Evolutionary conservation across 1,140 invertebrate genomes (phyloP).

Genomic region (Drosophila lacertosa): DNA sequence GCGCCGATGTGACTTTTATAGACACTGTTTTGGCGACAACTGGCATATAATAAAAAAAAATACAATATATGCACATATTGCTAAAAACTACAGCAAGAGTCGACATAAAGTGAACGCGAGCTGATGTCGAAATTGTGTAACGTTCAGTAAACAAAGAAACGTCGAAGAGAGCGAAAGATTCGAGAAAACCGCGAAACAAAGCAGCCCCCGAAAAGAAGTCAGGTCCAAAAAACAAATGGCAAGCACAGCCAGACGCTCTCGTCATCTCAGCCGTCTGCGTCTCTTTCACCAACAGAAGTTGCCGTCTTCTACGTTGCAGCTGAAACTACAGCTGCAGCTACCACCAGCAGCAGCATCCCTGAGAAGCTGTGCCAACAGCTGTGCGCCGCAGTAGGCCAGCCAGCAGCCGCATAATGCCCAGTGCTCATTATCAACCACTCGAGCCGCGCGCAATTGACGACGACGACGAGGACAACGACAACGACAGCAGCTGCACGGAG

Average conservation of each 20-base stretch:
- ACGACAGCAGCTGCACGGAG: background rate
- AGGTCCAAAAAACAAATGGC: slow-evolving; percentile 60
- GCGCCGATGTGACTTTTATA: slow-evolving; percentile 17
- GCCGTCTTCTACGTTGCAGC: slow-evolving; percentile 27
- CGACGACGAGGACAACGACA: slow-evolving; percentile 41
- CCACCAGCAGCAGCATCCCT: background rate
- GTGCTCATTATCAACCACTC: slow-evolving; percentile 70
- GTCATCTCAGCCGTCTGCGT: slow-evolving; percentile 19
- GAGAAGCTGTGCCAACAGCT: slow-evolving; percentile 6
- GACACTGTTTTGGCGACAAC: slow-evolving; percentile 15
- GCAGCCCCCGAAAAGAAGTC: background rate
- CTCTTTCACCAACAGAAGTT: slow-evolving; percentile 3
- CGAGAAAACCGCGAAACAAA: background rate
- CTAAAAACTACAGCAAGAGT: too few relatives aligned
- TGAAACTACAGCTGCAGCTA: slow-evolving; percentile 19
- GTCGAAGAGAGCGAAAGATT: background rate
- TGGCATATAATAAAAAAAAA: slow-evolving; percentile 23
- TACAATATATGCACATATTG: background rate
- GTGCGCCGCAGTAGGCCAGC: background rate
- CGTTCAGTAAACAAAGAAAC: slow-evolving; percentile 21
- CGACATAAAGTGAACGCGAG: background rate
- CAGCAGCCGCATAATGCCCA: slow-evolving; percentile 58
- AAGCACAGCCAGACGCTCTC: slow-evolving; percentile 29
- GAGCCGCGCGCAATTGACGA: slow-evolving; percentile 49
- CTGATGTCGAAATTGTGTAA: slow-evolving; percentile 58